Conservation (phyloP, 2,888 invertebrate species). For the Pammene fasciana region DNA sequence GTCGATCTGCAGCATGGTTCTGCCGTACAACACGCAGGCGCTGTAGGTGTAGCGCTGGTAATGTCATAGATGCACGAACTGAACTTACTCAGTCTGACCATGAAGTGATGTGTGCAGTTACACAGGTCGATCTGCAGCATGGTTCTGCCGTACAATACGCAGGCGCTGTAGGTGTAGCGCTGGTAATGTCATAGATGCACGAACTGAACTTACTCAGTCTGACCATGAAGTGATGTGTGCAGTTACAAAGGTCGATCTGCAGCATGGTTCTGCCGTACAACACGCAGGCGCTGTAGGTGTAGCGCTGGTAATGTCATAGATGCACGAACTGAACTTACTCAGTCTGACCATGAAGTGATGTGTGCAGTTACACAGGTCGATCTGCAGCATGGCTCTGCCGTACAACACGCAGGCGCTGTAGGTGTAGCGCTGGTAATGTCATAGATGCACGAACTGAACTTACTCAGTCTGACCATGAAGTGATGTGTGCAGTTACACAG, state of each 20-base stretch:
- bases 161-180: no score
- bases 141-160: no score
- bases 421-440: constrained; percentile 80
- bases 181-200: no score
- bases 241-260: constrained; percentile 73
- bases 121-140: no score
- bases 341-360: constrained; percentile 49
- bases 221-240: no score
- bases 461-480: constrained; percentile 65
- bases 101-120: no score
- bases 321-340: constrained; percentile 62
- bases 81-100: no score
- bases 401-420: constrained; percentile 84
- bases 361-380: constrained; percentile 58
- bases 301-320: constrained; percentile 75
- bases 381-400: constrained; percentile 79
- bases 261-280: constrained; percentile 81
- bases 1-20: no score
- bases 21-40: no score
- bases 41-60: no score
- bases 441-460: constrained; percentile 47
- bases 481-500: constrained; percentile 46
- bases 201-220: no score
- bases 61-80: no score
- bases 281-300: constrained; percentile 83